Conservation (phyloP, 1,140 invertebrate genomes). For the Trigoniulus corallinus region DNA sequence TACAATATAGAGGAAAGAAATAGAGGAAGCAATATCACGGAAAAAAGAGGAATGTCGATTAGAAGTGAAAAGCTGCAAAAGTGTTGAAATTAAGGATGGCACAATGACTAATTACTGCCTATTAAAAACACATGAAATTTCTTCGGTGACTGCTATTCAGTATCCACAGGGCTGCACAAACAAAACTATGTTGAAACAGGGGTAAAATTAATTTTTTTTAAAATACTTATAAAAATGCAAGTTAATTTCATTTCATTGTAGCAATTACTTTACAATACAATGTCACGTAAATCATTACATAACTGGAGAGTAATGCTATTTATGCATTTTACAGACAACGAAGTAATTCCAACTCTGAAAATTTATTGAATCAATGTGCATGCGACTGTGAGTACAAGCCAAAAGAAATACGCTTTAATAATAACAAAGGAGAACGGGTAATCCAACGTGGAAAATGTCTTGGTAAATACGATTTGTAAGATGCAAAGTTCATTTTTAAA, state of each 20-base stretch:
- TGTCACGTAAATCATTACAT: neutral
- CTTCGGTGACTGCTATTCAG: neutral
- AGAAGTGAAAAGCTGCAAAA: conserved; percentile 17
- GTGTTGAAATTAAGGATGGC: neutral
- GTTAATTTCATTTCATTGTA: too few species aligned
- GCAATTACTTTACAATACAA: neutral
- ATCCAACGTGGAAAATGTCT: conserved; percentile 22
- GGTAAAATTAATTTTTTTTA: too few species aligned
- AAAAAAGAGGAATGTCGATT: conserved; percentile 39
- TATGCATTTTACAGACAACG: neutral
- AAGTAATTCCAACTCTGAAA: neutral
- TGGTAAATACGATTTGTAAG: conserved; percentile 12
- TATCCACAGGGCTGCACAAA: neutral
- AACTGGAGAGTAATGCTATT: neutral
- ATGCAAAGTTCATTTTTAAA: conserved; percentile 5
- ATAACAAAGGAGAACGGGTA: conserved; percentile 17
- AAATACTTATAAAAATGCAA: too few species aligned
- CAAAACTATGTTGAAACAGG: neutral
- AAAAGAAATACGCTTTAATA: conserved; percentile 15
- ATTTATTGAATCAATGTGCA: neutral
- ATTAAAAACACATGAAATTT: neutral
- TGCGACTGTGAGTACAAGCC: neutral
- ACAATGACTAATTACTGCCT: neutral
- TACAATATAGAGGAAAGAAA: conserved; percentile 32
- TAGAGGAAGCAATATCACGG: conserved; percentile 48